Percentiles rank a stretch among this genome's conserved stretches.
phyloP scores from a whole-genome alignment of 2,888 invertebrate species.

The Eucera pruinosa region DNA sequence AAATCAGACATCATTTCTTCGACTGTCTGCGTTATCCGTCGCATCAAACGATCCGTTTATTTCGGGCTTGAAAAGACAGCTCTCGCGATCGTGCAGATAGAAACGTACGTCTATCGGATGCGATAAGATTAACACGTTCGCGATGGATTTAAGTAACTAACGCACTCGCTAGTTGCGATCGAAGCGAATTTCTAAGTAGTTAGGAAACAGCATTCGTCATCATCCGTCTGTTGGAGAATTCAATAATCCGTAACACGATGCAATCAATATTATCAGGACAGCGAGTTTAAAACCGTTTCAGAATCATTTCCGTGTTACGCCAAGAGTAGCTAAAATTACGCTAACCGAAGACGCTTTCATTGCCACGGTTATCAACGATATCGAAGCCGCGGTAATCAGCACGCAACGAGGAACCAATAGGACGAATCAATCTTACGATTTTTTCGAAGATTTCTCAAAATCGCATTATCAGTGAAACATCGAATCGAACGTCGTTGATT shows the following conservation, averaged over 20 bases:
- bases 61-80: conserved; percentile 51
- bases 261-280: conserved; percentile 16
- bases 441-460: not conserved
- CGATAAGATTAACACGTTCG: conserved; percentile 69
- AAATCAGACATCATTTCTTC: conserved; percentile 25
- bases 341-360: conserved; percentile 9
- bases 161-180: conserved; percentile 30
- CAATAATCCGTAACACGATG: too few relatives aligned
- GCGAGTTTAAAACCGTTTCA: not conserved
- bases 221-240: too few relatives aligned
- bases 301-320: not conserved
- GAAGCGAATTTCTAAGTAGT: not conserved
- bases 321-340: conserved; percentile 12
- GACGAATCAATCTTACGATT: too few relatives aligned
- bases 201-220: too few relatives aligned
- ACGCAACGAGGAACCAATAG: not conserved
- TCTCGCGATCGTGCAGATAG: conserved; percentile 56
- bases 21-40: conserved; percentile 55
- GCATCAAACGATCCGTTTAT: conserved; percentile 40
- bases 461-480: not conserved
- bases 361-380: conserved; percentile 41
- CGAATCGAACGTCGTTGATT: too few relatives aligned
- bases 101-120: conserved; percentile 32
- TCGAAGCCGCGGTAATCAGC: conserved; percentile 21
- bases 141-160: conserved; percentile 56